Evolutionary conservation across 2,113 vertebrate species (phyloP).

Genomic region (Zeus faber): DNA sequence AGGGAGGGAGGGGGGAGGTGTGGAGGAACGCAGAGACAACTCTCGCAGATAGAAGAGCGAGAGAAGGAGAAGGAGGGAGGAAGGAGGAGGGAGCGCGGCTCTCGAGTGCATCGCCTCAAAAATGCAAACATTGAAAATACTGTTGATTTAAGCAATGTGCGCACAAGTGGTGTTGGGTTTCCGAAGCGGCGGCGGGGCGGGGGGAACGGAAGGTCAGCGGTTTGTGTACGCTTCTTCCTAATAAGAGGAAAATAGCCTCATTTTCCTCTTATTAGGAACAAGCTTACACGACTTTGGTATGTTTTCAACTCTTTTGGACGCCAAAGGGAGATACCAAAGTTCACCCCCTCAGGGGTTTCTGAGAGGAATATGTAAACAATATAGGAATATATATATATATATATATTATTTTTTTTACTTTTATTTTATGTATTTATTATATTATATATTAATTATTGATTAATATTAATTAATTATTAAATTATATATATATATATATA

Average conservation of each 20-base stretch:
- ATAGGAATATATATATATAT: not conserved
- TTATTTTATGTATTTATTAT: no score
- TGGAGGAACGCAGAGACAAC: slow-evolving; percentile 2
- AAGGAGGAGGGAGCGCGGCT: slow-evolving; percentile 10
- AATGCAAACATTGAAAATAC: slow-evolving; percentile 61
- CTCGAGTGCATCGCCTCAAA: slow-evolving; percentile 47
- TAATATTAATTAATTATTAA: no score
- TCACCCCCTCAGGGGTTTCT: not conserved
- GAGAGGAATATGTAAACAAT: not conserved
- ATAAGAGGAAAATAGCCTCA: no score
- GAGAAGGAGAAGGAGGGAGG: slow-evolving; percentile 2
- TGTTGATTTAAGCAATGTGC: slow-evolving; percentile 67
- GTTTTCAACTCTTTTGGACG: not conserved
- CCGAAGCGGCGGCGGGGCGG: slow-evolving; percentile 21
- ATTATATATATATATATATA: no score
- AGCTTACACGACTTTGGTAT: not conserved
- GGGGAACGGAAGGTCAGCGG: slow-evolving; percentile 37
- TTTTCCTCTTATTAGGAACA: no score
- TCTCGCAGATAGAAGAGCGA: not conserved
- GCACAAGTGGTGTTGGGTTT: slow-evolving; percentile 51
- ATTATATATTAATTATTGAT: no score
- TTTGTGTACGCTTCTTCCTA: slow-evolving; percentile 39
- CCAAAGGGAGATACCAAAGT: no score
- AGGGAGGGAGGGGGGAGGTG: slow-evolving; percentile 10
- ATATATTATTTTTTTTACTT: no score